Percentiles rank a stretch among this genome's conserved stretches.
Conservation (phyloP, 2,888 invertebrate genomes). For the Cephus rjabovi region DNA sequence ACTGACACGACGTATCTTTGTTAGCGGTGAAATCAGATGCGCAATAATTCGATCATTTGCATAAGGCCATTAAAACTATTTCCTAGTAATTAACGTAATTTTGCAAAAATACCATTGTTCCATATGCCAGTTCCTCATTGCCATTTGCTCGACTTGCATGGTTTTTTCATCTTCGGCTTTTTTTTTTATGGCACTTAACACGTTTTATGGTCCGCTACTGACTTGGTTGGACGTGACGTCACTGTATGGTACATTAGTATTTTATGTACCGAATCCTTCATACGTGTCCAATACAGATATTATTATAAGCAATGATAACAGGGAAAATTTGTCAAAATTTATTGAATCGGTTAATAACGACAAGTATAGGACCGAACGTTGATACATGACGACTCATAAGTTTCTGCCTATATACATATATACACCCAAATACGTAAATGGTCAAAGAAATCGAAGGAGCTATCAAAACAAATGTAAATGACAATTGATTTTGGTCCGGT, state of each 20-base stretch:
- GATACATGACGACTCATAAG: neutral
- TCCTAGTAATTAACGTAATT: neutral
- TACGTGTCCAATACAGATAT: too few species aligned
- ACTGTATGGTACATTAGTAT: neutral
- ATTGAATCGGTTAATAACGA: neutral
- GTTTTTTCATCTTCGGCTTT: neutral
- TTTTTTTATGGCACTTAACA: neutral
- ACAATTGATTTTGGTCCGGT: neutral
- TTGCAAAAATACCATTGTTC: neutral
- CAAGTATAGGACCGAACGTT: too few species aligned
- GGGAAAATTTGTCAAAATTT: neutral
- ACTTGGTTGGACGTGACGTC: neutral
- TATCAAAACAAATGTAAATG: neutral
- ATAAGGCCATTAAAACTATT: neutral
- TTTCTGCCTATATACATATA: neutral
- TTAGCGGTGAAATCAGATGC: neutral
- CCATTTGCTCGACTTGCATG: neutral
- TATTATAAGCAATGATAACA: neutral
- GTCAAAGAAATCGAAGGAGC: neutral
- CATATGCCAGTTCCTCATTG: neutral
- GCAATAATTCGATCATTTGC: neutral
- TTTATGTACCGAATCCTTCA: too few species aligned
- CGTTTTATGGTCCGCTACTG: slow-evolving; percentile 5
- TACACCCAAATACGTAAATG: neutral
- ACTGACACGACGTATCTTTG: neutral